Base-by-base conservation (phyloP, 2,797 vertebrate genomes). In the Myiotriccus ornatus region DNA sequence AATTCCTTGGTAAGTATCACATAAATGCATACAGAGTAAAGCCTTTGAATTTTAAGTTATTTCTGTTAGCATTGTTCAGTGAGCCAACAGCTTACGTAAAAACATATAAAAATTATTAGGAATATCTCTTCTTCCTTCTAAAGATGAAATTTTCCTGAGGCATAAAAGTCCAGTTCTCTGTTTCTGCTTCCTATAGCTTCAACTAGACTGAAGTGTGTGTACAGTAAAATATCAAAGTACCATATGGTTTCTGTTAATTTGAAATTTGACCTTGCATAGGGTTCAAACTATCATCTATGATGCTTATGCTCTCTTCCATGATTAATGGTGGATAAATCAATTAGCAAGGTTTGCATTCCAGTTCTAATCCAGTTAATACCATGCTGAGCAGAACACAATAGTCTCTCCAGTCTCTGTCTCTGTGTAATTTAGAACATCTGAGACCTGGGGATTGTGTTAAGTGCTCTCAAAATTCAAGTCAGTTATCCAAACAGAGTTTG, bases 261-360 rank as follows among this genome's bases (percentile, higher is more conserved):
- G 84, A 89, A 87, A 90, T 84, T 69, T 92, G 94, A 95, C 91
- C 90, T 89, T 85, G 43, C 62, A 17, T 59, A 71, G 77, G 49
- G 75, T 94, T 96, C 92, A 97, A 47, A 91, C 0, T 19, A 75
- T 87, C 87, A 81, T 44, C 67, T 88, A 46, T 86, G 89, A 93
- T 73, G 75, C 85, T 93, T 86, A 91, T 92, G 78, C 92, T 76
- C 83, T 95, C 85, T 89, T 81, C 79, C 85, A 59, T 91, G 87
- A 95, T 95, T 88, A 95, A 94, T 91, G 93, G 64, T 7, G 16
- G 92, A 88, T 95, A 95, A 96, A 92, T 96, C 93, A 94, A 92
- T 96, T 94, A 96, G 91, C 79, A 90, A 94, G 82, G 78, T 91
- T 96, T 95, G 90, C 91, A 94, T 95, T 95, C 95, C 93, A 91